A percentile compares a stretch with the other conserved stretches of the same genome.
phyloP scores from a whole-genome alignment of 1,140 invertebrate species.

The Rhopalosiphum maidis region DNA sequence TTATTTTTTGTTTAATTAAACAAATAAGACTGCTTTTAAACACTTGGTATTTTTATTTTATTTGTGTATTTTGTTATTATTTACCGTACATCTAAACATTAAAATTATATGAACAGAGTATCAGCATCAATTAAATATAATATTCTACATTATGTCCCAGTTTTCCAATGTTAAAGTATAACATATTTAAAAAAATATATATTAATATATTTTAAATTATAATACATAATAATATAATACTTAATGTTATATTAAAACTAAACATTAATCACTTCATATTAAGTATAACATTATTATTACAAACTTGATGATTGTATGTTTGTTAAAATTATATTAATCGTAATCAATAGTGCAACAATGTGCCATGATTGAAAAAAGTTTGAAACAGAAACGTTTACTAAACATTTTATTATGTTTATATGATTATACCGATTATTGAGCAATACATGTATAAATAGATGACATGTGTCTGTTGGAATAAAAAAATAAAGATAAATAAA shows the following conservation, averaged over 20 bases:
- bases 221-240: neutral
- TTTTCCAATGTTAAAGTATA: constrained; percentile 11
- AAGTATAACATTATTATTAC: neutral
- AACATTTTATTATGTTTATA: constrained; percentile 4
- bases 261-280: constrained; percentile 17
- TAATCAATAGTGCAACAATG: neutral
- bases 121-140: neutral
- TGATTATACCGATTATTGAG: neutral
- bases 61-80: constrained; percentile 41
- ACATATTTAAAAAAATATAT: neutral
- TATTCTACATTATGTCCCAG: neutral
- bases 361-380: constrained; percentile 3
- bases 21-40: constrained; percentile 51
- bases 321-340: neutral
- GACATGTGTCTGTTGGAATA: neutral
- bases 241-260: neutral
- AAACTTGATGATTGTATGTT: neutral
- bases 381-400: neutral
- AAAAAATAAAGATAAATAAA: constrained; percentile 5
- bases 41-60: constrained; percentile 51
- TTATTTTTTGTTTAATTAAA: constrained; percentile 58
- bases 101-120: neutral
- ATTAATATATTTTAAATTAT: neutral
- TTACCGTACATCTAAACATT: neutral
- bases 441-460: neutral